These are phyloP conservation scores for Acrobasis consociella DNA, from an alignment of 2,888 invertebrate genomes.

Conservation along the genomic window DNA sequence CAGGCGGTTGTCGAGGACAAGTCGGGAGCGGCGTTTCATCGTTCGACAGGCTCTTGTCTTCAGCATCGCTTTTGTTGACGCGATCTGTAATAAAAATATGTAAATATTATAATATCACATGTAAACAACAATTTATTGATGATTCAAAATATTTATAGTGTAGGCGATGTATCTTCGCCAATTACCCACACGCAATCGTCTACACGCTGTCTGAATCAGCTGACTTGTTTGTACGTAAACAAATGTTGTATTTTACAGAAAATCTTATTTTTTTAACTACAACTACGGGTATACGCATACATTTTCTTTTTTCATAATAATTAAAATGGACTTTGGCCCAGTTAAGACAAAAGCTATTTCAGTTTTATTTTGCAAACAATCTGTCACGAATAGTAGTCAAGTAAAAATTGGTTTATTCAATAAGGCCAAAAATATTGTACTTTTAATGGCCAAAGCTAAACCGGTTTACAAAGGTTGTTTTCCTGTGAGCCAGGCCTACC, in stretches of 20 bases:
- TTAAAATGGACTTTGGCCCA: no score
- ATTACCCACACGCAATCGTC: constrained; percentile 54
- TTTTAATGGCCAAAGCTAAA: neutral
- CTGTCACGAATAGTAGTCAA: no score
- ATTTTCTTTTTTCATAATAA: no score
- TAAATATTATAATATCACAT: neutral
- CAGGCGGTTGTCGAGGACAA: constrained; percentile 89
- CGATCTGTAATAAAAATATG: constrained; percentile 64
- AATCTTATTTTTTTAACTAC: no score
- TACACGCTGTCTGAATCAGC: constrained; percentile 46
- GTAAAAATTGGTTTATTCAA: neutral
- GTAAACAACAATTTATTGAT: neutral
- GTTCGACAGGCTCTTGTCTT: constrained; percentile 77
- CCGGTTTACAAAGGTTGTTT: neutral
- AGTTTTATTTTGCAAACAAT: no score
- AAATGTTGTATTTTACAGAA: neutral
- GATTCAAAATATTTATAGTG: neutral
- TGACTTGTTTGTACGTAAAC: constrained; percentile 34
- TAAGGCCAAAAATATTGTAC: neutral
- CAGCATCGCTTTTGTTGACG: constrained; percentile 70
- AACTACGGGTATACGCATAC: no score
- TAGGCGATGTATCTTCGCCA: constrained; percentile 24
- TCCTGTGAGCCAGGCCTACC: neutral
- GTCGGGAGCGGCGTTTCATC: constrained; percentile 78
- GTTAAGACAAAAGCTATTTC: no score